A percentile compares a stretch with the other conserved stretches of the same genome.
These are phyloP conservation scores for Enteromius mattozi DNA, from an alignment of 2,797 vertebrate genomes.

Conservation along the genomic window DNA sequence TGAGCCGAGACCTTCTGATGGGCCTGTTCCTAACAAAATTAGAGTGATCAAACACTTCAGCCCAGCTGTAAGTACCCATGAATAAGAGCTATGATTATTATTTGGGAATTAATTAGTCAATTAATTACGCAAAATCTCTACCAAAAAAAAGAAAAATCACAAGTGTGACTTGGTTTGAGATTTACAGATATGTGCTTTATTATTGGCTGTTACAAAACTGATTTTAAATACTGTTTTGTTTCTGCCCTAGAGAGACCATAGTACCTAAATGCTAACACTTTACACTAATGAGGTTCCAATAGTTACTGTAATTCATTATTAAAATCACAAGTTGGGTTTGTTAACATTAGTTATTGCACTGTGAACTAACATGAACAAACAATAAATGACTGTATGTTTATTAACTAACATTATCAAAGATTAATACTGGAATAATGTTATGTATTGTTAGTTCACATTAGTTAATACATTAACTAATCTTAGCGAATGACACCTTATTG, in stretches of 20 bases:
- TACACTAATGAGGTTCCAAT: neutral
- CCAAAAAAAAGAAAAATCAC: neutral
- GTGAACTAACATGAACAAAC: neutral
- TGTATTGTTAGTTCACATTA: neutral
- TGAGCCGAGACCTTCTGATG: conserved; percentile 9
- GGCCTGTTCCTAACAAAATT: conserved; percentile 74
- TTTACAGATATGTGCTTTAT: neutral
- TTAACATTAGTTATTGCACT: neutral
- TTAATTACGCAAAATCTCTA: neutral
- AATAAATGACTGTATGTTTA: neutral
- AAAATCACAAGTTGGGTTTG: neutral
- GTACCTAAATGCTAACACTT: neutral
- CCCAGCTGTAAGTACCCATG: conserved; percentile 13
- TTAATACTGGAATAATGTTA: neutral
- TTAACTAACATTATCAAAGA: neutral
- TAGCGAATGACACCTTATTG: neutral
- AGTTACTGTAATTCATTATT: neutral
- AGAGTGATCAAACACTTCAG: conserved; percentile 75
- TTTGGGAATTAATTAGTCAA: neutral
- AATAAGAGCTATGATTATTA: neutral
- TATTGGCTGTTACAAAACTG: neutral
- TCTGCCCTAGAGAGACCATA: neutral
- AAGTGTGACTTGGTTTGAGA: neutral
- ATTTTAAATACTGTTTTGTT: neutral
- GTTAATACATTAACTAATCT: neutral